A percentile compares a stretch with the other conserved stretches of the same genome.
Evolutionary conservation across 1,140 invertebrate genomes (phyloP).

Genomic region (Rhizoglyphus robini): DNA sequence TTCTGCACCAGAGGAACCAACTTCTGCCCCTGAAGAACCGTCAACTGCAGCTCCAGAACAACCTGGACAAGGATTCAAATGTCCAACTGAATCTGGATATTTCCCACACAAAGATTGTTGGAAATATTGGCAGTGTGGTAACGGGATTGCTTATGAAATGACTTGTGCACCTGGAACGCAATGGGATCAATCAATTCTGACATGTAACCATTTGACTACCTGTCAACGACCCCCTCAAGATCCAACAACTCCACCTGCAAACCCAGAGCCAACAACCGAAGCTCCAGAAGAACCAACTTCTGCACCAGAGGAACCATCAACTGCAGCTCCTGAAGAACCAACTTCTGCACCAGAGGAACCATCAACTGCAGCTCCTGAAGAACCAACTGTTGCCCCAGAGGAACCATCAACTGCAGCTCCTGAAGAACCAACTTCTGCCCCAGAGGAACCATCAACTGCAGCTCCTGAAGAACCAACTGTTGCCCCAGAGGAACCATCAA

Average conservation of each 20-base stretch:
- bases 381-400: background rate
- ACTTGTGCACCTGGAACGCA: constrained; percentile 13
- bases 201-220: constrained; percentile 23
- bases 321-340: too few species aligned
- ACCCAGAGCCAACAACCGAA: background rate
- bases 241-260: background rate
- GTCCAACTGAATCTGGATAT: constrained; percentile 1
- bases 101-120: constrained; percentile 15
- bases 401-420: background rate
- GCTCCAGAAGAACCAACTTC: background rate
- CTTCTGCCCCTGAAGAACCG: background rate
- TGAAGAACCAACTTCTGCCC: background rate
- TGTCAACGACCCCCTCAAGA: background rate
- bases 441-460: background rate
- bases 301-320: background rate
- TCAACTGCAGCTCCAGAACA: background rate
- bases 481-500: background rate
- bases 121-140: constrained; percentile 11
- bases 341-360: background rate
- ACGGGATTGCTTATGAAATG: constrained; percentile 4
- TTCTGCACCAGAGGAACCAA: background rate
- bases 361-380: background rate
- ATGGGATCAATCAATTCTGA: constrained; percentile 20
- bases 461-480: background rate
- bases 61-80: background rate